These are phyloP conservation scores for Pyrochroa serraticornis DNA, from an alignment of 2,888 invertebrate species.

Conservation along the genomic window DNA sequence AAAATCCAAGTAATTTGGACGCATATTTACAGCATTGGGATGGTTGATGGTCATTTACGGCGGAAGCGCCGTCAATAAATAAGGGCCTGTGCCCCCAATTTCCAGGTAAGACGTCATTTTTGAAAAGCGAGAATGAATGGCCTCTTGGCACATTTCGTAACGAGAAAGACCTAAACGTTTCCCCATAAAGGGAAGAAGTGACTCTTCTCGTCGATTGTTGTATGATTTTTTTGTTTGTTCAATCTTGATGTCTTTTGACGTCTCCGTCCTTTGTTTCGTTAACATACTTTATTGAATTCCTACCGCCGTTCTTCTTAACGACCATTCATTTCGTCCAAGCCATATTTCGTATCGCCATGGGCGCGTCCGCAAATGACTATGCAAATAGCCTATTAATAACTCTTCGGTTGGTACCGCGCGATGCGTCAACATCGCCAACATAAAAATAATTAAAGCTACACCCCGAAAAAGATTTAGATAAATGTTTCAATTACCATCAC, in stretches of 20 bases:
- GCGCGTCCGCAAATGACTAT: constrained; percentile 24
- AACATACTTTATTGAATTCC: no score
- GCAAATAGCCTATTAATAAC: constrained; percentile 28
- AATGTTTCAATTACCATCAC: constrained; percentile 28
- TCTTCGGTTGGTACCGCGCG: constrained; percentile 11
- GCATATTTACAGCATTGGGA: no score
- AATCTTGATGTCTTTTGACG: constrained; percentile 5
- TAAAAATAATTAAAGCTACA: constrained; percentile 29
- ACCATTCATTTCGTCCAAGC: no score
- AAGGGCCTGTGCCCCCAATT: constrained; percentile 7
- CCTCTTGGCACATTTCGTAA: constrained; percentile 18
- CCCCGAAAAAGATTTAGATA: constrained; percentile 26
- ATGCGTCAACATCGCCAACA: constrained; percentile 8
- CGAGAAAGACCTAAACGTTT: constrained; percentile 16
- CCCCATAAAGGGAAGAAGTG: constrained; percentile 13
- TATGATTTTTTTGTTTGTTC: no score
- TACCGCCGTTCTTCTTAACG: no score
- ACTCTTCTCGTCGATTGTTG: constrained; percentile 2
- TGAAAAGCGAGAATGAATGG: constrained; percentile 12
- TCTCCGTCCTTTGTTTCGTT: neutral
- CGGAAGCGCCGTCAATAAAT: constrained; percentile 22
- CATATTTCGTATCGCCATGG: constrained; percentile 4
- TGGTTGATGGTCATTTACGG: neutral
- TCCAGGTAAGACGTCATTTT: constrained; percentile 22
- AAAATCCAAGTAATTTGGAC: no score